phyloP scores from a whole-genome alignment of 2,888 invertebrate species.

The Nymphalis c-album region DNA sequence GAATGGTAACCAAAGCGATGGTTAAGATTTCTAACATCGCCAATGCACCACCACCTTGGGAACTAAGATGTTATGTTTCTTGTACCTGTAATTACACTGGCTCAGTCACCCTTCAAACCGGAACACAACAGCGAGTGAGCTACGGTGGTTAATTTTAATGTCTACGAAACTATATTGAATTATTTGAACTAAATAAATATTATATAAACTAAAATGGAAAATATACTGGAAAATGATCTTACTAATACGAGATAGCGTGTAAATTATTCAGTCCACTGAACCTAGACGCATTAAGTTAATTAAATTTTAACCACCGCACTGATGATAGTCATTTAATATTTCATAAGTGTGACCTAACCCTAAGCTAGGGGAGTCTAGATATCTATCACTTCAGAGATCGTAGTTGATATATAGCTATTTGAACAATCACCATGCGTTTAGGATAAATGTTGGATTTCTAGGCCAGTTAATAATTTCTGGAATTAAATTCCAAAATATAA shows the following conservation, averaged over 20 bases:
- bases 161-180: neutral
- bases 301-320: slow-evolving; percentile 16
- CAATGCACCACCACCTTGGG: too few species aligned
- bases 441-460: neutral
- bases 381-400: slow-evolving; percentile 8
- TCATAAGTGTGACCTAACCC: slow-evolving; percentile 28
- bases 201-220: too few species aligned
- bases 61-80: too few species aligned
- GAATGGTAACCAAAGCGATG: too few species aligned
- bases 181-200: too few species aligned
- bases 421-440: neutral
- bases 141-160: neutral
- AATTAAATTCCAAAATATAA: too few species aligned
- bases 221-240: neutral
- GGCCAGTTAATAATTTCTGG: too few species aligned
- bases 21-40: too few species aligned
- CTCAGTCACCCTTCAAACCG: too few species aligned
- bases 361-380: slow-evolving; percentile 37
- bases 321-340: slow-evolving; percentile 16
- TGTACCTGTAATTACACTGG: too few species aligned
- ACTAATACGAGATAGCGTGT: neutral
- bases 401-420: neutral
- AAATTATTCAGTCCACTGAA: neutral
- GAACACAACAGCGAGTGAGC: neutral
- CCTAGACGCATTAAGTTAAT: slow-evolving; percentile 14